Evolutionary conservation across 2,797 vertebrate genomes (phyloP).

Genomic region (Peromyscus aztecus): DNA sequence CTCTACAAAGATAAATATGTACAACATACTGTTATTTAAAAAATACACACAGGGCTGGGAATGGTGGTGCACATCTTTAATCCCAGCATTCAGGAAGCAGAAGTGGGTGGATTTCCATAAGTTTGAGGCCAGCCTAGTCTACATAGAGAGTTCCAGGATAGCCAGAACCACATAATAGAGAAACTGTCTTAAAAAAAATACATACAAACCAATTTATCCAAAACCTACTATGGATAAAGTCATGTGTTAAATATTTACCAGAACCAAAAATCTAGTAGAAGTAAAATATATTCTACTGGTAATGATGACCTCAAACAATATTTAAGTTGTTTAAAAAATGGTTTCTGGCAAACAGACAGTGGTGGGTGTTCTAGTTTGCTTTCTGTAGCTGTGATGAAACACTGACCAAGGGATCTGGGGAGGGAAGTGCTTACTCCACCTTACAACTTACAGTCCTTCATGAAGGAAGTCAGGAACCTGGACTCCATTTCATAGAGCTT

Average conservation of each 20-base stretch:
- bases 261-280: slow-evolving; percentile 9
- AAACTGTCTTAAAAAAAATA: neutral
- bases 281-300: slow-evolving; percentile 11
- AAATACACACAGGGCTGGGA: neutral
- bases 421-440: neutral
- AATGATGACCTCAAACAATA: neutral
- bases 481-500: neutral
- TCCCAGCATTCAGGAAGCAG: neutral
- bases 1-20: slow-evolving; percentile 36
- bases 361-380: neutral
- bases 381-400: neutral
- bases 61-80: neutral
- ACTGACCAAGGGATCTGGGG: neutral
- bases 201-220: neutral
- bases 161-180: neutral
- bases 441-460: neutral
- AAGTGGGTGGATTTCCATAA: neutral
- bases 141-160: neutral
- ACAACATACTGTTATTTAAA: neutral
- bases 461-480: too few species aligned
- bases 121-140: neutral
- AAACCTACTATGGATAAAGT: neutral
- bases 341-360: neutral
- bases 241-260: slow-evolving; percentile 1
- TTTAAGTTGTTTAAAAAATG: neutral